Conservation (phyloP, 2,888 invertebrate genomes). For the Drosophila helvetica region DNA sequence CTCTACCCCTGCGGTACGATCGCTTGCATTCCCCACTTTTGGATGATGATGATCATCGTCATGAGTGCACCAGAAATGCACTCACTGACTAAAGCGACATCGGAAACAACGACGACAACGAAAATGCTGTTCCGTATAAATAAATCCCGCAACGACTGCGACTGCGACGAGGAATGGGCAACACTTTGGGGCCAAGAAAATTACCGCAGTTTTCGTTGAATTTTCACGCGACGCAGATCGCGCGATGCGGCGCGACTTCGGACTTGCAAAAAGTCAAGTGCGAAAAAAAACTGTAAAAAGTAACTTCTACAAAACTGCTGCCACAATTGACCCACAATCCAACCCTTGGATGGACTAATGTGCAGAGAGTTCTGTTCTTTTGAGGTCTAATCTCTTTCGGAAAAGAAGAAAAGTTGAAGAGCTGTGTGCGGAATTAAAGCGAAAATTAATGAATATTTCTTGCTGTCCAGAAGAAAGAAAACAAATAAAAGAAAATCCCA, state of each 20-base stretch:
- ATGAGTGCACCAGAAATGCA: constrained; percentile 6
- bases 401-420: neutral
- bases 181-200: constrained; percentile 48
- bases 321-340: neutral
- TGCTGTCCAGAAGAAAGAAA: neutral
- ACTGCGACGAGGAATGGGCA: constrained; percentile 17
- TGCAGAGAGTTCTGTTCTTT: neutral
- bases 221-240: constrained; percentile 73
- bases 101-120: constrained; percentile 22
- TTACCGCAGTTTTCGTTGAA: constrained; percentile 66
- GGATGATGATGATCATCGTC: neutral
- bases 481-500: neutral
- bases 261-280: neutral
- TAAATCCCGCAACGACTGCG: constrained; percentile 50
- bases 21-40: neutral
- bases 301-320: neutral
- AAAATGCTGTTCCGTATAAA: constrained; percentile 51
- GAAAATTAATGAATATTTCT: neutral
- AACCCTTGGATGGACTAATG: neutral
- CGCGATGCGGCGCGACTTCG: constrained; percentile 40
- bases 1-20: neutral
- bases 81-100: constrained; percentile 22
- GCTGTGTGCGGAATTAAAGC: neutral
- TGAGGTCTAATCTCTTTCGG: neutral
- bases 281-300: neutral